phyloP scores from a whole-genome alignment of 2,113 vertebrate species.

The Chrysochloris asiatica region DNA sequence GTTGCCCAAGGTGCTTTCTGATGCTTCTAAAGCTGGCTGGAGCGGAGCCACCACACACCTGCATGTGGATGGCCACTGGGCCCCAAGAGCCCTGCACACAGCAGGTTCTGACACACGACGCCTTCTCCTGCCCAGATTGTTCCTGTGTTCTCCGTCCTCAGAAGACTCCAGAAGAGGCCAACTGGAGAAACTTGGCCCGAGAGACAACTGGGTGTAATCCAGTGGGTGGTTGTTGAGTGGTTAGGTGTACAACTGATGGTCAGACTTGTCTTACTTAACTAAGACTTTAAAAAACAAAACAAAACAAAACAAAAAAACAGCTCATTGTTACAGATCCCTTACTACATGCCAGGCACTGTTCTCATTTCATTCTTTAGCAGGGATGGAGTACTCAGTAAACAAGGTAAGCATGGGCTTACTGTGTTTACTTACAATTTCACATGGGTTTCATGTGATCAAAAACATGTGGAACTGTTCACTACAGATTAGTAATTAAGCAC shows the following conservation, averaged over 20 bases:
- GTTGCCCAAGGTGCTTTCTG: conserved; percentile 47
- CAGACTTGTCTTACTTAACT: too few relatives aligned
- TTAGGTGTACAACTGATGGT: not conserved
- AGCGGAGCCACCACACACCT: conserved; percentile 10
- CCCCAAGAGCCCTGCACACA: not conserved
- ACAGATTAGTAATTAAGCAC: too few relatives aligned
- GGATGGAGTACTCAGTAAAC: too few relatives aligned
- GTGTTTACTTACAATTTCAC: too few relatives aligned
- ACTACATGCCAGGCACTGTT: not conserved
- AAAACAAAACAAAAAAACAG: not conserved
- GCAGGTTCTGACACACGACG: not conserved
- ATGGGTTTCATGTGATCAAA: too few relatives aligned
- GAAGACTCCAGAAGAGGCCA: not conserved
- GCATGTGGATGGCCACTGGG: not conserved
- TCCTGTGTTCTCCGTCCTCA: not conserved
- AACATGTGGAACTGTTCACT: too few relatives aligned
- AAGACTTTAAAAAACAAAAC: too few relatives aligned
- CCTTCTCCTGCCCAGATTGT: not conserved
- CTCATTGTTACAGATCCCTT: not conserved
- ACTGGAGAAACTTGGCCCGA: not conserved
- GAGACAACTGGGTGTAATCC: not conserved
- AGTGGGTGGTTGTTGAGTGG: not conserved
- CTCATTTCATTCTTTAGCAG: not conserved
- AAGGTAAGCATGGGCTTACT: too few relatives aligned
- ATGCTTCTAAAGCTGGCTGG: conserved; percentile 30